Conservation (phyloP, 1,140 invertebrate species). For the Phocides pigmalion region DNA sequence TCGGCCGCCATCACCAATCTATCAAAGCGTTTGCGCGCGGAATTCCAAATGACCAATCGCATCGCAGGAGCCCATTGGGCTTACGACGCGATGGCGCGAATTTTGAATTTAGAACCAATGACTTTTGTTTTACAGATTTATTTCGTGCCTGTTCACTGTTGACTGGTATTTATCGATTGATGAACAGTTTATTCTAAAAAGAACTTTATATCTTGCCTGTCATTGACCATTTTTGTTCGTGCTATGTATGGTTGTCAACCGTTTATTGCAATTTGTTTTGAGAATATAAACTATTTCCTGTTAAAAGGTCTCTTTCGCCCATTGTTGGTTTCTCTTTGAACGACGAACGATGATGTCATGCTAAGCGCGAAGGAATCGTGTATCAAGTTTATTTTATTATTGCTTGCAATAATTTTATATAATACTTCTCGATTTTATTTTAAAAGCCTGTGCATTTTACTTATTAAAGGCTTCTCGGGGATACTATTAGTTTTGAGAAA, state of each 20-base stretch:
- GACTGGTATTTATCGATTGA: constrained; percentile 19
- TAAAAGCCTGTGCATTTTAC: too few relatives aligned
- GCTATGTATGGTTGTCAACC: constrained; percentile 42
- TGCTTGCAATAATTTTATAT: background rate
- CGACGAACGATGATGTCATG: constrained; percentile 69
- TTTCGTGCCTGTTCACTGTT: constrained; percentile 45
- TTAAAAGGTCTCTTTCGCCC: constrained; percentile 72
- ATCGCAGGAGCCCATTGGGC: constrained; percentile 59
- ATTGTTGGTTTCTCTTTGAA: constrained; percentile 69
- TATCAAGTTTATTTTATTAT: constrained; percentile 48
- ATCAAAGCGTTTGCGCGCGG: constrained; percentile 70
- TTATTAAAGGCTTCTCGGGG: too few relatives aligned
- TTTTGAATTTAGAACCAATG: constrained; percentile 73
- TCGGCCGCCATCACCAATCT: constrained; percentile 69
- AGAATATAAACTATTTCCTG: constrained; percentile 83
- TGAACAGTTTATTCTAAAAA: constrained; percentile 31
- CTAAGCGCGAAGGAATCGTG: constrained; percentile 57
- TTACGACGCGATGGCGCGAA: constrained; percentile 56
- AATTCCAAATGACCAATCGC: constrained; percentile 78
- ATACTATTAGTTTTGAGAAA: too few relatives aligned
- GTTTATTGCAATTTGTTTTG: constrained; percentile 76
- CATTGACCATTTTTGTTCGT: constrained; percentile 41
- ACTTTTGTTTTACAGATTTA: constrained; percentile 66
- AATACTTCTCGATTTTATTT: too few relatives aligned
- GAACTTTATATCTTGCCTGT: constrained; percentile 24